Evolutionary conservation across 2,888 invertebrate genomes (phyloP), one percentile per base, ranked within the genome.

Genomic region (Herminia tarsipennalis): DNA sequence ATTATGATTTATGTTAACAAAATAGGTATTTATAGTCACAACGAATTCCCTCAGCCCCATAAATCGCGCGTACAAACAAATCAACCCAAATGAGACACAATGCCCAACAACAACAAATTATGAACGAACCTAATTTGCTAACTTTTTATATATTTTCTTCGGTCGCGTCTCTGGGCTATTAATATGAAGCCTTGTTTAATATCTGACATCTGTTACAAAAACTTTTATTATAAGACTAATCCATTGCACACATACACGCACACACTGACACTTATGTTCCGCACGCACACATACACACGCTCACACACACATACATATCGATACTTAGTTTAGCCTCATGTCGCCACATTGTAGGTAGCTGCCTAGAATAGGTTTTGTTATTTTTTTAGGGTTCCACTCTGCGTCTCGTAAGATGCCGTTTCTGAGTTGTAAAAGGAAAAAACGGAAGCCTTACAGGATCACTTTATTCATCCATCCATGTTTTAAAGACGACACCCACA

Each of bases 211-310:
- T 91, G 90, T 88, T 89, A 84, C 90, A 89, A 90, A 91, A 91
- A 91, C 90, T 91, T 91, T 91, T 91, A 91, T 91, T 90, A 90
- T 90, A 89, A 91, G 78, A 85, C 88, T 91, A 90, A 91, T 91
- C 90, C 88, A 87, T 89, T 88, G 90, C 89, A 88, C 80, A 83
- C 81, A 75, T 66, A 64, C 57, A 69, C 63, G 49, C 71, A 67
- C 61, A 70, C 75, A 77, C 59, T 66, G 49, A 58, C 41, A 57
- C 53, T 65, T 63, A 49, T 53, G 66, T 69, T 69, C 68, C 24
- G 9, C 70, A 71, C 65, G 55, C 69, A 63, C 67, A 56, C 61
- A 72, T 66, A 51, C 55, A 72, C 66, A 43, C 5, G 20, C 2
- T 22, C 20, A 25, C 30, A 10, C 43, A 48, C 51, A 27, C 49